Base-by-base conservation (phyloP, 92 coral and sea anemone species). In the Porites cylindrica region DNA sequence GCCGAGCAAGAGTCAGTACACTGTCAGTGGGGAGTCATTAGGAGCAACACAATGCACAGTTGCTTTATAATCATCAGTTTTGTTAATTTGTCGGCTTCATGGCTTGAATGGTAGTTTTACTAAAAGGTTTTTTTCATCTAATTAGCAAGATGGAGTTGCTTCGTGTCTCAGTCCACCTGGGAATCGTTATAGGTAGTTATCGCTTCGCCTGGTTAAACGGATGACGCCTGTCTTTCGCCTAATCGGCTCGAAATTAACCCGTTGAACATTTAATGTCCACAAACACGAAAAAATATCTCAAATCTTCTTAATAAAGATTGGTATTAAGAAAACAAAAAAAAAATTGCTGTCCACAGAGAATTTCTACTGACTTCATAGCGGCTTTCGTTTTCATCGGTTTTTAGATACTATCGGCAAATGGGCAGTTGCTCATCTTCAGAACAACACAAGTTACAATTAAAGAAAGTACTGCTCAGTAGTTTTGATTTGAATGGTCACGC, bases 71-170 rank as follows among this genome's bases (percentile, higher is more conserved):
- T 61, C 80, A 83, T 51, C 32, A 73, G 87, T 73, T 74, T 61
- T 83, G 87, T 70, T 83, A 73, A 83, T 83, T 72, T 83, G 70
- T 16, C 80, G 87, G 73, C 79, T 56, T 56, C 51, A 51, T 59
- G 21, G 64, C 53, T 14, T 32, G 72, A 62, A 21, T 73, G 72
- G 71, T 83, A 47, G 87, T 83, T 64, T 67, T 72, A 29, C 58
- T 83, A 83, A 83, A 83, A 61, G 78, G 87, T 51, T 73, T 83
- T 29, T 83, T 64, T 61, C 10, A 65, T 51, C 63, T 83, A 83
- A 83, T 83, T 83, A 73, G 54, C 80, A 64, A 20, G 77, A 53
- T 10, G 7, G 61, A 82, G 20, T 13, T 51, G 58, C 18, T 82
- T 82, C 75, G 56, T 58, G 69, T 19, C 86, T 38, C 69, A 18